Evolutionary conservation across 2,888 invertebrate genomes (phyloP), one percentile per base, ranked within the genome.

Genomic region (Hermodice carunculata): DNA sequence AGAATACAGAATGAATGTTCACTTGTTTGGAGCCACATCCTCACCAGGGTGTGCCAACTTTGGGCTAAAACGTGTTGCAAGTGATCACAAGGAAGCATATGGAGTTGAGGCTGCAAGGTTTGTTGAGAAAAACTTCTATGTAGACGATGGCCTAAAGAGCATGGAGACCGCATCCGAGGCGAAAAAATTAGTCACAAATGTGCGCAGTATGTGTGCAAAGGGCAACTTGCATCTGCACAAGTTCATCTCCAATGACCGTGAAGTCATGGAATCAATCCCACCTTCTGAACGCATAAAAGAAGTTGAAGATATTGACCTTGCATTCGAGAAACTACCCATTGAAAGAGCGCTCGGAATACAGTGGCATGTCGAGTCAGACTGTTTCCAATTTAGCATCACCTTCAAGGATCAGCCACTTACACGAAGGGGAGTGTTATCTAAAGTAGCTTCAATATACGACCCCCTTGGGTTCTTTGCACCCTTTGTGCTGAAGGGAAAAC

Each of bases 381-480:
- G 1, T 26, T 61, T 65, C 32, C 46, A 54, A 28, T 65, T 59
- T 29, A 51, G 56, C 29, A 29, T 34, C 2, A 40, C 52, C 4
- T n/a, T 69, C 1, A 61, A 67, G 31, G 64, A 71, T 6, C 51
- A 60, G 8, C 57, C 68, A 19, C 42, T 60, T 29, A 71, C 72
- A 1, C 40, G 69, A 0, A 43, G 71, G 0, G 66, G 70, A 17
- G 57, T 74, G 0, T 44, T 73, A 31, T 61, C 69, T 19, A 64
- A 59, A 19, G 61, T 73, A 3, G 58, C 63, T 32, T 69, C 66
- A 3, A 31, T 70, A 8, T 70, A 59, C 43, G 70, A 70, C 42
- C 72, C 72, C 1, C 43, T 70, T 11, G 72, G 72, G 3, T 56
- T 76, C 26, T 61, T 78, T 26, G 51, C 74, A 2, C 76, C 75